Percentiles rank a stretch among this genome's conserved stretches.
Evolutionary conservation across 2,888 invertebrate species (phyloP).

Genomic region (Drosophila testacea): DNA sequence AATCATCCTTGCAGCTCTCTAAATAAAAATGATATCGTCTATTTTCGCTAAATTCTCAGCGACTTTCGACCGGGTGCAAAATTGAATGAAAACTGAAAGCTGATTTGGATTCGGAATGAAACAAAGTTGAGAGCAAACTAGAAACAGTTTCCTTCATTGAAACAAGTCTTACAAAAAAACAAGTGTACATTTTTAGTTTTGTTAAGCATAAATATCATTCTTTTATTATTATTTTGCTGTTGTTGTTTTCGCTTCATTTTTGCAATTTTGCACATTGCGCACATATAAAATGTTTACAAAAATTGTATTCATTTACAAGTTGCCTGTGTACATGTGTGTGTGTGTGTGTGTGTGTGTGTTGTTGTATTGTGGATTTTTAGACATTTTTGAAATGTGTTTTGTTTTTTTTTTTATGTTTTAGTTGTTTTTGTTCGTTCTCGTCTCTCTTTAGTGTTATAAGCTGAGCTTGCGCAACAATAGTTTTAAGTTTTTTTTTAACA

Average conservation of each 20-base stretch:
- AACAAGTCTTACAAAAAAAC: background rate
- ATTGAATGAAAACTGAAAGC: too few species aligned
- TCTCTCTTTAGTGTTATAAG: conserved; percentile 37
- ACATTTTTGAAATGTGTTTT: conserved; percentile 68
- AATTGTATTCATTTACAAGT: conserved; percentile 61
- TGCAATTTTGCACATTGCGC: conserved; percentile 14
- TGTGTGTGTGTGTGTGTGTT: conserved; percentile 16
- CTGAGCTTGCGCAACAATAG: conserved; percentile 46
- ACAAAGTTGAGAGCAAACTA: too few species aligned
- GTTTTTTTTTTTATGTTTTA: conserved; percentile 12
- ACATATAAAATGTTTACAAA: conserved; percentile 66
- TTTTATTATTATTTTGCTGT: conserved; percentile 35
- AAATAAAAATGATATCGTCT: too few species aligned
- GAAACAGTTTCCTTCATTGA: too few species aligned
- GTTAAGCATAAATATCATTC: conserved; percentile 60
- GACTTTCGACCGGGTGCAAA: too few species aligned
- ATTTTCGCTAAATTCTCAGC: too few species aligned
- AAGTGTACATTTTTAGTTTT: conserved; percentile 31
- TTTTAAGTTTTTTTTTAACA: conserved; percentile 34
- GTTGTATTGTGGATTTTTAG: conserved; percentile 50
- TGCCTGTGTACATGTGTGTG: conserved; percentile 8
- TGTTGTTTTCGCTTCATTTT: conserved; percentile 33
- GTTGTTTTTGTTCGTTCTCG: conserved; percentile 44
- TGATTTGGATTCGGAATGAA: too few species aligned
- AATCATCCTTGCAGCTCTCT: too few species aligned